Percentiles rank a stretch among this genome's conserved stretches.
These are phyloP conservation scores for Mystacides longicornis DNA, from an alignment of 2,888 invertebrate genomes.

Conservation along the genomic window DNA sequence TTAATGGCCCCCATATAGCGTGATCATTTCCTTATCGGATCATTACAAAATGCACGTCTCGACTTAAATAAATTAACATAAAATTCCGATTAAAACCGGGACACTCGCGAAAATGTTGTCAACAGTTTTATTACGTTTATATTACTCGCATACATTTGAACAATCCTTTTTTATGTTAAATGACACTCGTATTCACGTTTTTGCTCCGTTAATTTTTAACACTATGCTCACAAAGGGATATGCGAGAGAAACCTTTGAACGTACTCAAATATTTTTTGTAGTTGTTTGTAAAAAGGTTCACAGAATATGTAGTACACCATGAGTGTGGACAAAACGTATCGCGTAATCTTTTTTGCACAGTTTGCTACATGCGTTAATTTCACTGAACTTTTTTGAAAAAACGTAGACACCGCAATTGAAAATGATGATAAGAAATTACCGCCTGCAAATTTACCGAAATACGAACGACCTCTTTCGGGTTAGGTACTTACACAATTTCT, in stretches of 20 bases:
- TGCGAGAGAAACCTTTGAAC: neutral
- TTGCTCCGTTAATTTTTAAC: slow-evolving; percentile 1
- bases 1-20: neutral
- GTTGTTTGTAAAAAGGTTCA: neutral
- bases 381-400: too few relatives aligned
- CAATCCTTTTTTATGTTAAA: neutral
- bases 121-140: neutral
- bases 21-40: neutral
- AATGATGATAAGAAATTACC: neutral
- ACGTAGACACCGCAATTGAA: neutral
- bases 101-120: neutral
- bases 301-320: neutral
- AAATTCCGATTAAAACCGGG: neutral
- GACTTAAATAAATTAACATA: neutral
- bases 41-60: neutral
- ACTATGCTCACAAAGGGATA: neutral
- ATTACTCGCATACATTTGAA: neutral
- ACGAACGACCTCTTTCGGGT: too few relatives aligned
- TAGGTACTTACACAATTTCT: too few relatives aligned
- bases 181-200: neutral
- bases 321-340: neutral
- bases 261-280: neutral
- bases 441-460: neutral
- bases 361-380: neutral
- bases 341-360: neutral